Base-by-base conservation (phyloP, 2,888 invertebrate species). In the Eristalis intricaria region DNA sequence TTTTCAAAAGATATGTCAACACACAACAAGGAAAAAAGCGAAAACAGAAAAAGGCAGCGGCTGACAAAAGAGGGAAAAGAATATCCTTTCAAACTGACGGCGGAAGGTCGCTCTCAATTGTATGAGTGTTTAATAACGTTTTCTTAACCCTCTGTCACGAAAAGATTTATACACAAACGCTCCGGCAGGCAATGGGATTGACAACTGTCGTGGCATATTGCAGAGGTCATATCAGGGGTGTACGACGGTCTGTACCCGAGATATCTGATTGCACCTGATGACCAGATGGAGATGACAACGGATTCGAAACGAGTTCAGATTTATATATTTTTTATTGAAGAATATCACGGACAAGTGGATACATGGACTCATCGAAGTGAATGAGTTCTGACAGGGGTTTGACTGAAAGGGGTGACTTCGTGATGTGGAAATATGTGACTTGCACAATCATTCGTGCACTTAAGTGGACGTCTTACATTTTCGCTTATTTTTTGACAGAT, bases 251-350 rank as follows among this genome's bases (percentile, higher is more conserved):
- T 58, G 11, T 73, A 56, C 43, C 65, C 63, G 40, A 60, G 43
- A 40, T 74, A 76, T 84, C 65, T 64, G 11, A 85, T 70, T 77
- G 68, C 80, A 81, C 77, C 81, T 77, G 69, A 77, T 83, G 64
- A 56, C 65, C 81, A 81, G 73, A 81, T 85, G 85, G 38, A 60
- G 73, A 60, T 85, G 85, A 77, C 81, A 69, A 65, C 22, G 23
- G 60, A 32, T 40, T 38, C 26, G 23, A 75, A 61, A 71, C 63
- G 66, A 81, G 40, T 69, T 63, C 32, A 58, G 15, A 38, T 79
- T 58, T 40, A 40, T 19, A 50, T 79, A 32, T 0, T 77, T 63
- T 73, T 64, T 75, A 77, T 43, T 71, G 64, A 77, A 77, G 73
- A 85, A 85, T 73, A 76, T 73, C 71, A n/a, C 32, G 40, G 69